phyloP scores from a whole-genome alignment of 2,888 invertebrate genomes.

The Hyposoter dolosus region DNA sequence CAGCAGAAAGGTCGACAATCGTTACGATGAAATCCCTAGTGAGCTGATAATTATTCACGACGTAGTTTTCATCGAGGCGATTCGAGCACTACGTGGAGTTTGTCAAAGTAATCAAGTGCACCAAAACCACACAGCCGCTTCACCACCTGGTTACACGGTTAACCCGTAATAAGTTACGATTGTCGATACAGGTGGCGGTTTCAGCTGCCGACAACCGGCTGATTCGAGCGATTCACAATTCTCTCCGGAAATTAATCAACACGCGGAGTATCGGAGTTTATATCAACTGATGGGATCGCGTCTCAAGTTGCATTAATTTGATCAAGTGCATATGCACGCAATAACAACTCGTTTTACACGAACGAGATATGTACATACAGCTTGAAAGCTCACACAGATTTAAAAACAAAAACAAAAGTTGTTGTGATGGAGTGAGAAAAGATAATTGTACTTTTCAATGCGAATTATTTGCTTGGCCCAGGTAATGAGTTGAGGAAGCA shows the following conservation, averaged over 20 bases:
- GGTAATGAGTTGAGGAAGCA: constrained; percentile 4
- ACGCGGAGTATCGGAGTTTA: constrained; percentile 13
- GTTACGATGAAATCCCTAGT: constrained; percentile 17
- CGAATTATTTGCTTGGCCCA: constrained; percentile 15
- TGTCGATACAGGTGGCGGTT: constrained; percentile 35
- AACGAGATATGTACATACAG: background rate
- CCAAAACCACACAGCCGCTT: constrained; percentile 43
- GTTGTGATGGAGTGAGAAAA: background rate
- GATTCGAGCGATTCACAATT: constrained; percentile 9
- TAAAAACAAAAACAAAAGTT: background rate
- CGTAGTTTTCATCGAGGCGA: constrained; percentile 27
- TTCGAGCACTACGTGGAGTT: constrained; percentile 29
- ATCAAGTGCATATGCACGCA: background rate
- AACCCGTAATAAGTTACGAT: constrained; percentile 13
- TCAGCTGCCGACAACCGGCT: background rate
- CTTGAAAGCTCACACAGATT: background rate
- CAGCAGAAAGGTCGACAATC: constrained; percentile 1
- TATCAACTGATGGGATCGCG: constrained; percentile 10
- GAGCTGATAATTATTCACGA: constrained; percentile 36
- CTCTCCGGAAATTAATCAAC: background rate
- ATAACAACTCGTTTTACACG: background rate
- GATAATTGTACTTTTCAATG: background rate
- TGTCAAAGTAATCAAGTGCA: constrained; percentile 47
- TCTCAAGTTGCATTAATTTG: background rate
- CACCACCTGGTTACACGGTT: constrained; percentile 9